These are phyloP conservation scores for Arnoldichthys spilopterus DNA, from an alignment of 2,797 vertebrate species.

Conservation along the genomic window DNA sequence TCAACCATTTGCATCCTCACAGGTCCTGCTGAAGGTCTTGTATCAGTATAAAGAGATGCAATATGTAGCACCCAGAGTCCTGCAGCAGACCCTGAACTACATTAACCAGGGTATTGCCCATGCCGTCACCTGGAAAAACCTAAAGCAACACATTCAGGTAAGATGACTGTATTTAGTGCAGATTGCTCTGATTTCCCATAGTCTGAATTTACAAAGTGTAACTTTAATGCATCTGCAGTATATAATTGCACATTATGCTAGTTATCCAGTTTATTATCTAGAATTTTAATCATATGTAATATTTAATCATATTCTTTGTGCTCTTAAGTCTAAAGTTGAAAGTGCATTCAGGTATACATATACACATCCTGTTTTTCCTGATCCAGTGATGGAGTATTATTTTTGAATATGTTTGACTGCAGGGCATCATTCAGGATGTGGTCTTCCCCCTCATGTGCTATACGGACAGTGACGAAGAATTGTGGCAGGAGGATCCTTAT, in stretches of 20 bases:
- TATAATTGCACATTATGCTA: background rate
- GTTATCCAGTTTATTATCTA: background rate
- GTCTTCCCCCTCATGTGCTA: constrained; percentile 99
- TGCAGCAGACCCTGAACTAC: constrained; percentile 98
- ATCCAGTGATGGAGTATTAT: background rate
- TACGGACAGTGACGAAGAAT: constrained; percentile 97
- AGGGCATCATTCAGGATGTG: constrained; percentile 99
- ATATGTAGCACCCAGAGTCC: constrained; percentile 95
- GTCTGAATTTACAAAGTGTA: background rate
- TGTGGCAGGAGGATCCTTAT: constrained; percentile 99
- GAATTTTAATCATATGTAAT: background rate
- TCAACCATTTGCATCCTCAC: constrained; percentile 38
- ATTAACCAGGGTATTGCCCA: constrained; percentile 98
- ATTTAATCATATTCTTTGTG: background rate
- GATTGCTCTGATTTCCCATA: background rate
- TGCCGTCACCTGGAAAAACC: constrained; percentile 97
- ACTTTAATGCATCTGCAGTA: background rate
- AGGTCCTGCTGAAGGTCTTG: constrained; percentile 98
- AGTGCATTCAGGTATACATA: background rate
- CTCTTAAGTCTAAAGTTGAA: background rate
- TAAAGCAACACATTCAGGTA: constrained; percentile 98
- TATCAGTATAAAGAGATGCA: constrained; percentile 98
- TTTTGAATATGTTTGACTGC: constrained; percentile 20
- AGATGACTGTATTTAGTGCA: constrained; percentile 16
- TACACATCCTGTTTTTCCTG: too few species aligned